Percentiles rank a stretch among this genome's conserved stretches.
Evolutionary conservation across 2,113 vertebrate species (phyloP).

Genomic region (Microcebus lehilahytsara): DNA sequence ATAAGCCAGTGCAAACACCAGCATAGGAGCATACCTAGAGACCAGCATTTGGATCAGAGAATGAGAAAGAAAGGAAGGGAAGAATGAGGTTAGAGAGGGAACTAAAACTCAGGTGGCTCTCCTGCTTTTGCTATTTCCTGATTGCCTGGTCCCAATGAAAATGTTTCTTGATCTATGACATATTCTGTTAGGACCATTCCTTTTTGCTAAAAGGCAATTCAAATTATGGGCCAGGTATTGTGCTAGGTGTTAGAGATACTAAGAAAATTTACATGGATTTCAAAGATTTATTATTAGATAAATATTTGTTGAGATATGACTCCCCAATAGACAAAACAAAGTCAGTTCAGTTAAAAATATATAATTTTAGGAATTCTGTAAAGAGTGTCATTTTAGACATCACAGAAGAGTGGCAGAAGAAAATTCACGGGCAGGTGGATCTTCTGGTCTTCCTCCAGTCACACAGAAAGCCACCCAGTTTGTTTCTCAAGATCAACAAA

Average conservation of each 20-base stretch:
- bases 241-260: background rate
- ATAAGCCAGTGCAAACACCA: background rate
- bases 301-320: background rate
- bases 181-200: background rate
- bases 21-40: background rate
- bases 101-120: background rate
- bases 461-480: background rate
- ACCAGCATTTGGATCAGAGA: background rate
- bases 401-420: conserved; percentile 7
- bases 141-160: background rate
- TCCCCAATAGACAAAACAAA: background rate
- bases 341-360: background rate
- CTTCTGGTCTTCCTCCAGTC: background rate
- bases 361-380: background rate
- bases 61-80: background rate
- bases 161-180: conserved; percentile 8
- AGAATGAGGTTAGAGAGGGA: background rate
- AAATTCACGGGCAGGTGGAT: background rate
- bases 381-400: conserved; percentile 14
- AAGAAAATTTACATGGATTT: conserved; percentile 26
- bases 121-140: background rate
- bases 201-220: conserved; percentile 33
- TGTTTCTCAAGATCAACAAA: background rate
- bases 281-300: conserved; percentile 11
- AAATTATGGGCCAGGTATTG: background rate